These are phyloP conservation scores for Tinea semifulvella DNA, from an alignment of 2,888 invertebrate genomes.

Conservation along the genomic window DNA sequence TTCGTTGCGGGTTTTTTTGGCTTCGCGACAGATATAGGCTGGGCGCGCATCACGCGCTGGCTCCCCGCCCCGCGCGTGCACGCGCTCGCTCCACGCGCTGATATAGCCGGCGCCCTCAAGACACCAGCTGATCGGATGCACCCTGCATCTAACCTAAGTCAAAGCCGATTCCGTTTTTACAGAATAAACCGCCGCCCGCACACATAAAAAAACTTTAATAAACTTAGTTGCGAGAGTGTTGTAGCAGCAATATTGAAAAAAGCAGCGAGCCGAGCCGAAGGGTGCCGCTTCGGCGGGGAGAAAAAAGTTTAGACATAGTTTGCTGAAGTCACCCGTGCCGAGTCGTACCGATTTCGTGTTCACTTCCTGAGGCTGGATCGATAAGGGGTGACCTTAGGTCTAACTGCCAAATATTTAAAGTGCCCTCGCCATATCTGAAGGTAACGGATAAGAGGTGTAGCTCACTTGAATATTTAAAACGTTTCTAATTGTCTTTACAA, in stretches of 20 bases:
- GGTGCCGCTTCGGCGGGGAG: too few relatives aligned
- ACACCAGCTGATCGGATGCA: constrained; percentile 17
- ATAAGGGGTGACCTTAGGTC: constrained; percentile 50
- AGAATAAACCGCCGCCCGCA: neutral
- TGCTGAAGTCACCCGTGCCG: too few relatives aligned
- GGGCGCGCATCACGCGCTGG: constrained; percentile 27
- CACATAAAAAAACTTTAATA: neutral
- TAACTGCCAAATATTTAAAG: constrained; percentile 28
- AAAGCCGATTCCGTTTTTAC: neutral
- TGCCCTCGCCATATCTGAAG: neutral
- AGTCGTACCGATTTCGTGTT: neutral
- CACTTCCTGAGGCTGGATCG: constrained; percentile 30
- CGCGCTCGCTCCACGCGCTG: constrained; percentile 17
- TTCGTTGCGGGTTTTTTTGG: constrained; percentile 1
- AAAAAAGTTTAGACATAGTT: too few relatives aligned
- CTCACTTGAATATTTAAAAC: neutral
- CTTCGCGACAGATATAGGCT: constrained; percentile 16
- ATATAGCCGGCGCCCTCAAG: constrained; percentile 16
- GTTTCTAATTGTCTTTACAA: neutral
- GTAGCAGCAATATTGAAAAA: too few relatives aligned
- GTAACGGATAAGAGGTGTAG: neutral
- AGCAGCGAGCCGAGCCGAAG: too few relatives aligned
- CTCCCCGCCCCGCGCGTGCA: constrained; percentile 19
- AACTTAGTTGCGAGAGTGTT: too few relatives aligned
- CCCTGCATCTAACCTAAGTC: constrained; percentile 18